phyloP scores from a whole-genome alignment of 1,140 invertebrate genomes.

The Anthonomus grandis region DNA sequence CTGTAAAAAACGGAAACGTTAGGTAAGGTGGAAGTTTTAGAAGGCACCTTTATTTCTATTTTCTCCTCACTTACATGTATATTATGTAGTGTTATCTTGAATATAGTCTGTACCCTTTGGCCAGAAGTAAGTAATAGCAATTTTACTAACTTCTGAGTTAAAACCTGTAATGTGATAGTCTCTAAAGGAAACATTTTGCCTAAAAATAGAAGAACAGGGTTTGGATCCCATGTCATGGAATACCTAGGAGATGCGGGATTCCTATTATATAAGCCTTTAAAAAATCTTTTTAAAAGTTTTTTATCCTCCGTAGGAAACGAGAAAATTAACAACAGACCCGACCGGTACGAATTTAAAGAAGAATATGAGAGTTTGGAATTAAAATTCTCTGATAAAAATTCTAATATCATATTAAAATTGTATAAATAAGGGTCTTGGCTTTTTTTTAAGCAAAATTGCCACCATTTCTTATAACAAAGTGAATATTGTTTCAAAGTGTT shows the following conservation, averaged over 20 bases:
- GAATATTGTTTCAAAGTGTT: background rate
- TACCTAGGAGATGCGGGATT: background rate
- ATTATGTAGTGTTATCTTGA: slow-evolving; percentile 2
- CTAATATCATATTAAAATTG: background rate
- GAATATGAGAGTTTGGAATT: background rate
- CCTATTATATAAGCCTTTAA: slow-evolving; percentile 4
- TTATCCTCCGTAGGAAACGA: background rate
- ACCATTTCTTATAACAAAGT: background rate
- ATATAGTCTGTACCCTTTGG: slow-evolving; percentile 13
- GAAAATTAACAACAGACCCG: background rate
- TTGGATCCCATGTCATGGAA: slow-evolving; percentile 2
- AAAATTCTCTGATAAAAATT: background rate
- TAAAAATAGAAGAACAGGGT: slow-evolving; percentile 2
- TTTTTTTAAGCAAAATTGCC: background rate
- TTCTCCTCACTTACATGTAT: background rate
- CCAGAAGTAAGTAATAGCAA: slow-evolving; percentile 8
- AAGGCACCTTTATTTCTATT: background rate
- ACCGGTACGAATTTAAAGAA: background rate
- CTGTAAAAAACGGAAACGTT: background rate
- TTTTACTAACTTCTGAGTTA: background rate
- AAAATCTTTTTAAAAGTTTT: background rate
- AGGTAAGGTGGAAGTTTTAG: background rate
- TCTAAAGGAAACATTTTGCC: slow-evolving; percentile 2
- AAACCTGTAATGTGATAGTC: background rate
- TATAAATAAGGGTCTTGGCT: background rate